Evolutionary conservation across 2,797 vertebrate species (phyloP), one percentile per base, ranked within the genome.

Genomic region (Myotis vivesi): DNA sequence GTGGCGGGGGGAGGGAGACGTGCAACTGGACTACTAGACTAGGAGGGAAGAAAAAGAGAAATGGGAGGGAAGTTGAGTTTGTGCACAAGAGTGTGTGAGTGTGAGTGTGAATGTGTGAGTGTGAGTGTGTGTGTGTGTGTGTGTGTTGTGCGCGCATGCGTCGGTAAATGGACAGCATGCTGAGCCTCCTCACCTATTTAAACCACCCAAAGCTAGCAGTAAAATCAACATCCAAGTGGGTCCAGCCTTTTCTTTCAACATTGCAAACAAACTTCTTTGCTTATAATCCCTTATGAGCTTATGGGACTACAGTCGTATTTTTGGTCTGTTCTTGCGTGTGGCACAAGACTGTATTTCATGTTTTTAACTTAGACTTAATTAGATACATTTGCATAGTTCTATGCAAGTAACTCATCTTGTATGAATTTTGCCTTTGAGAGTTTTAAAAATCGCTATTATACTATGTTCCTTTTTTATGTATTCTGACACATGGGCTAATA

Each of bases 361-460:
- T 57, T 92, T 96, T 91, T 41, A 92, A 38, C 41, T 62, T 92
- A 90, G 87, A 59, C 23, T 92, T 79, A 55, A 69, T 71, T 92
- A 79, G 76, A 49, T 66, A 62, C 15, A 66, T 95, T 87, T 81
- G 16, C 38, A 53, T 71, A 57, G 62, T 79, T 41, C 49, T 93
- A 17, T 81, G 25, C 28, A 76, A 69, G 64, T 80, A 82, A 89
- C 6, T 68, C 36, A 71, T 72, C 10, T 85, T 85, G 66, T 69
- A 19, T 89, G 57, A 71, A 2, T 75, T 96, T 96, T 85, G 93
- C 59, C 92, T 93, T 88, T 55, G 49, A 94, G 53, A 95, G 22
- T 15, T 76, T 95, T 95, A 68, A 95, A 95, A 91, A 62, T 59
- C 36, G 82, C 53, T 75, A 28, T 66, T 87, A 79, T 23, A 38